Percentiles rank a stretch among this genome's conserved stretches.
Conservation (phyloP, 2,797 vertebrate genomes). For the Enteromius argenteus region DNA sequence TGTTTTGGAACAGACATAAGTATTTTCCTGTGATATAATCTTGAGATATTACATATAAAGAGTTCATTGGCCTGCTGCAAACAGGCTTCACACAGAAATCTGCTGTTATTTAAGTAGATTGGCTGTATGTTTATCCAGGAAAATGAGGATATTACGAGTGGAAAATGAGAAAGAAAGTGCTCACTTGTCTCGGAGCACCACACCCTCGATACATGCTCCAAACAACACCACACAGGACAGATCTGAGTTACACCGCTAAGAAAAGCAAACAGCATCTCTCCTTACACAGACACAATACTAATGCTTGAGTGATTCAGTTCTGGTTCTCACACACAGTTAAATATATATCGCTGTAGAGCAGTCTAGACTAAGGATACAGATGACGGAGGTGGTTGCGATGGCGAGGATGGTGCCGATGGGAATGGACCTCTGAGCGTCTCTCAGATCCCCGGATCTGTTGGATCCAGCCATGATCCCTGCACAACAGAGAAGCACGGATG, state of each 20-base stretch:
- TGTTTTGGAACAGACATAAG: not conserved
- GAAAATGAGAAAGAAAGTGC: conserved; percentile 53
- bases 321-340: not conserved
- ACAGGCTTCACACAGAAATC: not conserved
- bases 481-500: not conserved
- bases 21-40: not conserved
- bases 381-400: conserved; percentile 90
- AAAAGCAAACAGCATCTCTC: conserved; percentile 50
- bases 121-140: conserved; percentile 7
- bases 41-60: not conserved
- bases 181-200: conserved; percentile 94
- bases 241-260: conserved; percentile 80
- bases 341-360: not conserved
- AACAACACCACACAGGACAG: conserved; percentile 90
- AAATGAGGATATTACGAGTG: not conserved
- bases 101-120: not conserved
- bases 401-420: conserved; percentile 94
- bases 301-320: not conserved
- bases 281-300: not conserved
- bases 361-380: conserved; percentile 88
- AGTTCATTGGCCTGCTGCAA: conserved; percentile 3
- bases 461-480: conserved; percentile 97
- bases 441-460: conserved; percentile 93
- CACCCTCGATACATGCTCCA: conserved; percentile 93
- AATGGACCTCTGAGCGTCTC: conserved; percentile 94